phyloP scores from a whole-genome alignment of 2,888 invertebrate genomes.

The Cheilosia urbana region DNA sequence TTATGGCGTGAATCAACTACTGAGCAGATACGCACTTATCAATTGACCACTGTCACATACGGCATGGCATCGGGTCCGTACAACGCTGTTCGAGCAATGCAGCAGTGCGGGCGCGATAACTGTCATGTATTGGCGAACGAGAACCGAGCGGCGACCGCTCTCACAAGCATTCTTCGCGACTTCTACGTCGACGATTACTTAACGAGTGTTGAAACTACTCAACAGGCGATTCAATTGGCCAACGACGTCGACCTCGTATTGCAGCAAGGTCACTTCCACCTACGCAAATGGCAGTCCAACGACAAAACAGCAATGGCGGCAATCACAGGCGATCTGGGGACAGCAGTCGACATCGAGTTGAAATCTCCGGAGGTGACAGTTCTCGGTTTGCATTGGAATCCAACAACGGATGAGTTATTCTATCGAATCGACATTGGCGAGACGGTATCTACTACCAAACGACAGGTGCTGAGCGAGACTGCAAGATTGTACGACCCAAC shows the following conservation, averaged over 20 bases:
- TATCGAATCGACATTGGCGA: too few species aligned
- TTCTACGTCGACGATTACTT: constrained; percentile 20
- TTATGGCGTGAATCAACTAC: too few species aligned
- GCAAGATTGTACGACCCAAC: constrained; percentile 23
- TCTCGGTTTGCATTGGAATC: too few species aligned
- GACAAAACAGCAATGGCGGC: not conserved
- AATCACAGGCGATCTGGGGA: too few species aligned
- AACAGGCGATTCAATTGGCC: constrained; percentile 13
- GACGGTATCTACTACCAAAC: too few species aligned
- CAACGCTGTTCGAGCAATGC: constrained; percentile 42
- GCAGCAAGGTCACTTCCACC: not conserved
- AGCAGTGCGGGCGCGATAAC: constrained; percentile 44
- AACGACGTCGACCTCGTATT: constrained; percentile 1
- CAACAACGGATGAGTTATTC: too few species aligned
- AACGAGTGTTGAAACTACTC: constrained; percentile 19
- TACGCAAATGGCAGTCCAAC: not conserved
- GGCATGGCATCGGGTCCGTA: constrained; percentile 68
- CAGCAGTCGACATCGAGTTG: too few species aligned
- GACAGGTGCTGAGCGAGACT: constrained; percentile 26
- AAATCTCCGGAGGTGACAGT: too few species aligned
- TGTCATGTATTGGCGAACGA: constrained; percentile 8
- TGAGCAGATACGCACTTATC: too few species aligned
- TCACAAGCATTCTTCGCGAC: constrained; percentile 19
- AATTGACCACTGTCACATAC: too few species aligned
- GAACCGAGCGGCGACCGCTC: constrained; percentile 2